Evolutionary conservation across 2,888 invertebrate species (phyloP).

Genomic region (Drosophila mimetica): DNA sequence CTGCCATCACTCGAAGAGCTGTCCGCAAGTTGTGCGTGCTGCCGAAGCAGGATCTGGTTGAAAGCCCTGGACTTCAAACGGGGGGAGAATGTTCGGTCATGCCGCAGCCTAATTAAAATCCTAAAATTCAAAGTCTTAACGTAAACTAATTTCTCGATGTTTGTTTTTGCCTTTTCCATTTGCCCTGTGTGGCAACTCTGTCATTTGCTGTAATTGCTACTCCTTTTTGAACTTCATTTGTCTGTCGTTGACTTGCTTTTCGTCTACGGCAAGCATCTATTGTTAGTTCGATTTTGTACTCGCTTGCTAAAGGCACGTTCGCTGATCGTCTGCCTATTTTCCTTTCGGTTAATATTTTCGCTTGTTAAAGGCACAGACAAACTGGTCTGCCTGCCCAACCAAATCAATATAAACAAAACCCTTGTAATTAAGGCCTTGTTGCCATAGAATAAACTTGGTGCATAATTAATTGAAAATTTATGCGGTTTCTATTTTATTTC

Average conservation of each 20-base stretch:
- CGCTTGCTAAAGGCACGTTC: background rate
- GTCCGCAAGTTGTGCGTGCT: background rate
- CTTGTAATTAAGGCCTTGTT: background rate
- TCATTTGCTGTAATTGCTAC: no score
- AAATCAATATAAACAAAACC: background rate
- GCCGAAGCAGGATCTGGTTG: background rate
- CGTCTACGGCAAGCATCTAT: background rate
- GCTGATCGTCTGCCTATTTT: no score
- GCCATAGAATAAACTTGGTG: background rate
- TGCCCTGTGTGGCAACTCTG: no score
- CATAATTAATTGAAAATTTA: background rate
- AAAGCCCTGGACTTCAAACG: background rate
- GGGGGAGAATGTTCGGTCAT: background rate
- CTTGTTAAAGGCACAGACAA: background rate
- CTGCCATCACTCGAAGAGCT: background rate
- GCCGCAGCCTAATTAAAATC: background rate
- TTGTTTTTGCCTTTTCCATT: no score
- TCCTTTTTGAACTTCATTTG: no score
- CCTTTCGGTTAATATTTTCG: background rate
- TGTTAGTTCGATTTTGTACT: background rate
- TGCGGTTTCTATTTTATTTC: background rate
- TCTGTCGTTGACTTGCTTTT: background rate
- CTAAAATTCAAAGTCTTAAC: no score
- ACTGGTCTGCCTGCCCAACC: background rate
- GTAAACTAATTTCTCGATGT: no score